Conservation (phyloP, 2,888 invertebrate genomes). For the Brenthis ino region DNA sequence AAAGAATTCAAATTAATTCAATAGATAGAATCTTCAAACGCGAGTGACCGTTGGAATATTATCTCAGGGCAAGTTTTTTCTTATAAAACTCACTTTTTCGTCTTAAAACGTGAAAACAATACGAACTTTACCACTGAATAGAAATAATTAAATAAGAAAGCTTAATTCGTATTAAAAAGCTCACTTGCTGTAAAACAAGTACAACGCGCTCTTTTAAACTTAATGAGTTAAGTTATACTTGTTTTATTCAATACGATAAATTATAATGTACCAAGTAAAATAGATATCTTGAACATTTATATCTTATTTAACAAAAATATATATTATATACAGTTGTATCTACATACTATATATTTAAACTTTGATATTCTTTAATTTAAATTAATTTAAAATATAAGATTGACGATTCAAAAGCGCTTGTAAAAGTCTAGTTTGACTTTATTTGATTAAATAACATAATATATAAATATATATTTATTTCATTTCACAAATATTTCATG, state of each 20-base stretch:
- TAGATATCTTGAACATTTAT: no score
- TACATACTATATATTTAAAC: no score
- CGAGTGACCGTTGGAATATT: slow-evolving; percentile 58
- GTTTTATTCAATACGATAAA: background rate
- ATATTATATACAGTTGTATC: no score
- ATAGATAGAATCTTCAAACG: slow-evolving; percentile 65
- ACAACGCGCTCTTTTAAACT: background rate
- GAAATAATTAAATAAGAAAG: slow-evolving; percentile 68
- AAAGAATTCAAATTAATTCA: slow-evolving; percentile 73
- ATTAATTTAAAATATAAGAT: no score
- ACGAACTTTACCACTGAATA: slow-evolving; percentile 74
- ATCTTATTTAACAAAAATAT: no score
- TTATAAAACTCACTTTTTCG: slow-evolving; percentile 49
- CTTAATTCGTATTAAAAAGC: slow-evolving; percentile 68
- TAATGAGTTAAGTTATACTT: slow-evolving; percentile 10
- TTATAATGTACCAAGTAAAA: no score
- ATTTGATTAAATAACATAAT: no score
- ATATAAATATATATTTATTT: no score
- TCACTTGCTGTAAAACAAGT: slow-evolving; percentile 41
- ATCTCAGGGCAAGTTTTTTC: slow-evolving; percentile 48
- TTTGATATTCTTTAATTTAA: no score
- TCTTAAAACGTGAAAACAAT: slow-evolving; percentile 64
- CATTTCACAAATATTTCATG: no score
- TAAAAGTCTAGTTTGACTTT: no score
- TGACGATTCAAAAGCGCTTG: no score